phyloP scores from a whole-genome alignment of 2,113 vertebrate species.

The Thryonomys swinderianus region DNA sequence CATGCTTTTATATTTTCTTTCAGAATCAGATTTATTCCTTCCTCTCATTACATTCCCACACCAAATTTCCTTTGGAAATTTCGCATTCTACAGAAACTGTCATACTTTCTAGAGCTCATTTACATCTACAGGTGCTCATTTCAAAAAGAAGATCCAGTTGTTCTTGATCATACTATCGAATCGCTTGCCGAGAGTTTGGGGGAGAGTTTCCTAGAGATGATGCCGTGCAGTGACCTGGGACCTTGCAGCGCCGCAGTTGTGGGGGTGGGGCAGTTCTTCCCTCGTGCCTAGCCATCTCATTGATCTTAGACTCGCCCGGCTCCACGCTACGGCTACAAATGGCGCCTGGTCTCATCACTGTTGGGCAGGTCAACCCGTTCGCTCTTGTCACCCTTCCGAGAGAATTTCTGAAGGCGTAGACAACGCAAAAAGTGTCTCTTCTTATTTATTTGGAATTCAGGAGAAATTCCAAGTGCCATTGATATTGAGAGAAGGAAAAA shows the following conservation, averaged over 20 bases:
- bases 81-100: no score
- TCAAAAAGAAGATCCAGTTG: no score
- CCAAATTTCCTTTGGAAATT: no score
- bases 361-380: not conserved
- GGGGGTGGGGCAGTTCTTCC: not conserved
- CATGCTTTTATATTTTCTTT: no score
- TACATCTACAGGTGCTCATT: no score
- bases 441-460: not conserved
- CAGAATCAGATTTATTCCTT: no score
- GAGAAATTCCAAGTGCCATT: not conserved
- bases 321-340: not conserved
- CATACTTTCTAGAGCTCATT: no score
- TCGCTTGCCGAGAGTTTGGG: not conserved
- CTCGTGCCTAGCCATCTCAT: fast-evolving
- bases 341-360: not conserved
- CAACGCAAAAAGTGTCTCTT: not conserved
- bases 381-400: not conserved
- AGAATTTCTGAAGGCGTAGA: conserved; percentile 17
- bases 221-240: fast-evolving
- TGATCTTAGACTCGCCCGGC: not conserved
- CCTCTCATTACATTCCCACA: no score
- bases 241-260: not conserved
- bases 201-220: not conserved
- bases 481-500: not conserved
- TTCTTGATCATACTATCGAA: not conserved